These are phyloP conservation scores for Cyclopterus lumpus DNA, from an alignment of 2,797 vertebrate genomes.

Conservation along the genomic window DNA sequence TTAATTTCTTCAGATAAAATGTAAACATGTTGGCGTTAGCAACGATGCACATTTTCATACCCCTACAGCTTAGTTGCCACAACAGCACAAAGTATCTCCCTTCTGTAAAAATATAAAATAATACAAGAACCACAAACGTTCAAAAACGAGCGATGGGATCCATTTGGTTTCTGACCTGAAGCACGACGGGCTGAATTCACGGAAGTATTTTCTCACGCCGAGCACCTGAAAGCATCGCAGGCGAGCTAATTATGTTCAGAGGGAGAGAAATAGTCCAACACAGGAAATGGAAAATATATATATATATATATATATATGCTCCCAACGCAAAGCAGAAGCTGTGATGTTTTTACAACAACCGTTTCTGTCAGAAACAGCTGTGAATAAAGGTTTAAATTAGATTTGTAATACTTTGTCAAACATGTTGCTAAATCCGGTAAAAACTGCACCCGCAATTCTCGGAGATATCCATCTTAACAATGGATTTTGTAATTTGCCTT, in stretches of 20 bases:
- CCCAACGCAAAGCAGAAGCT: constrained; percentile 16
- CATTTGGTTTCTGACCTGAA: constrained; percentile 44
- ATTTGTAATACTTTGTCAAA: neutral
- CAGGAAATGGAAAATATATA: constrained; percentile 6
- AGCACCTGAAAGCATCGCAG: constrained; percentile 24
- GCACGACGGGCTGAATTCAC: constrained; percentile 16
- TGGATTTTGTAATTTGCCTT: neutral
- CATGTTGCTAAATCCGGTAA: neutral
- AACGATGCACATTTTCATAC: neutral
- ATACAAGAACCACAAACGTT: neutral
- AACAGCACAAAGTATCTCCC: neutral
- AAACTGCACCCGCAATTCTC: neutral
- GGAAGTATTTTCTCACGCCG: constrained; percentile 24
- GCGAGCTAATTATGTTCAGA: constrained; percentile 57
- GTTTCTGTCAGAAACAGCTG: neutral
- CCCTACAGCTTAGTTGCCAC: no score
- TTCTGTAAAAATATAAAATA: constrained; percentile 11
- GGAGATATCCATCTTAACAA: neutral
- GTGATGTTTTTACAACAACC: constrained; percentile 22
- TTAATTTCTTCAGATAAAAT: no score
- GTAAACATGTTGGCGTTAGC: no score
- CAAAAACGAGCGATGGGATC: constrained; percentile 15
- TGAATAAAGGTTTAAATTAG: constrained; percentile 5
- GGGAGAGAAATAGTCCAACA: constrained; percentile 9
- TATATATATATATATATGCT: no score